Evolutionary conservation across 2,113 vertebrate genomes (phyloP).

Genomic region (Vireo altiloquus): DNA sequence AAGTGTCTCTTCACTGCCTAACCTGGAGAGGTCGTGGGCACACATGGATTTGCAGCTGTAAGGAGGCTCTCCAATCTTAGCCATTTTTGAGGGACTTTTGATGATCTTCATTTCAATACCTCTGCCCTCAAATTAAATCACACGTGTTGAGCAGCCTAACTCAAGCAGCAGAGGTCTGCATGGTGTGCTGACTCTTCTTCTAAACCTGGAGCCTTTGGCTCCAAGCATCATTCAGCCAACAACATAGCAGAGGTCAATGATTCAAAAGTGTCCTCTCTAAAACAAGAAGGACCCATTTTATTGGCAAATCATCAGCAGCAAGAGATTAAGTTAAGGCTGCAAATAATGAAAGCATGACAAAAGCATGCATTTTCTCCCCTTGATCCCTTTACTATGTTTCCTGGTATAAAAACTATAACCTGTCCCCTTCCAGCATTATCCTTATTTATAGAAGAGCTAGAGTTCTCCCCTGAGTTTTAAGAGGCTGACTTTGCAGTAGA

Average conservation of each 20-base stretch:
- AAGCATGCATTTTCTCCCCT: not conserved
- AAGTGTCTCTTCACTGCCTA: not conserved
- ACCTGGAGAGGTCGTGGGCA: not conserved
- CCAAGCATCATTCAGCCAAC: not conserved
- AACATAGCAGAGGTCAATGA: not conserved
- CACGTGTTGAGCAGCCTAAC: rapidly evolving
- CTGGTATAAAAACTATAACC: not conserved
- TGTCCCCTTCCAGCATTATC: not conserved
- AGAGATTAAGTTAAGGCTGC: not conserved
- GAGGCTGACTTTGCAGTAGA: not conserved
- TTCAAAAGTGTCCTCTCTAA: not conserved
- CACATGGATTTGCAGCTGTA: not conserved
- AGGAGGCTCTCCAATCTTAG: not conserved
- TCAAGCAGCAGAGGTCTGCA: not conserved
- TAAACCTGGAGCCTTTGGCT: not conserved
- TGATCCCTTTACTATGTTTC: not conserved
- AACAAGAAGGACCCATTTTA: not conserved
- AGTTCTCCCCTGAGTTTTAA: not conserved
- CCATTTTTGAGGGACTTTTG: not conserved
- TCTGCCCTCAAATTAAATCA: not conserved
- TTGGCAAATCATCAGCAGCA: not conserved
- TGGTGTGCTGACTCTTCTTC: not conserved
- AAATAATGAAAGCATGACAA: not conserved
- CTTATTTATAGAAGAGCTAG: not conserved
- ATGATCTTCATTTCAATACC: not conserved